Base-by-base conservation (phyloP, 2,113 vertebrate species). In the Arizona elegans region DNA sequence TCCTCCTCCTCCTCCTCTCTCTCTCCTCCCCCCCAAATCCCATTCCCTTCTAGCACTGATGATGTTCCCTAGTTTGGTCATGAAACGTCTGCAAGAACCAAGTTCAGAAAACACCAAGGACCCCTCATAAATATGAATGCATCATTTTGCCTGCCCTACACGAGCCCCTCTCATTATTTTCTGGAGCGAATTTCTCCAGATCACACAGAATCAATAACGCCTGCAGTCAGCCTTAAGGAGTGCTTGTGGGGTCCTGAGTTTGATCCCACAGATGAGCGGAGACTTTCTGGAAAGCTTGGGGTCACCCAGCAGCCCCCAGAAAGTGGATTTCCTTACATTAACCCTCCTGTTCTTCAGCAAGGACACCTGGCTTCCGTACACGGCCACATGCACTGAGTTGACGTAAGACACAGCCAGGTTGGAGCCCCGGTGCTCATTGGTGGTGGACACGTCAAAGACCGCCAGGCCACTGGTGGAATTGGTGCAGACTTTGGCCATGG, bases 371-470 rank as follows among this genome's bases (percentile, higher is more conserved):
- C 94, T 93, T 26, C 93, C 96, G 7, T 97, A 94, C 88, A 98
- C 97, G 10, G 97, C 94, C 93, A 99, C 95, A 0, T 98, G 96
- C 21, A 99, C 98, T 10, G 98, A 98, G 87, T 97, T 97, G 87
- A 99, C 97, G 0, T 99, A 99, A 47, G 99, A 99, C 2, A 99
- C 96, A 93, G 96, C 97, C 75, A 96, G 98, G 93, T 98, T 98
- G 85, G 96, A 96, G 89, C 98, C 98, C 93, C 99, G 96, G 96
- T 98, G 97, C 95, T 99, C 98, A 19, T 99, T 99, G 13, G 98
- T 98, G 33, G 98, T 98, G 88, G 97, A 97, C 9, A 99, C 98
- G 10, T 97, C 95, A 89, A 99, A 99, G 95, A 97, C 96, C 5
- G 0, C n/a, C 0, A 98, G 98, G 92, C 98, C 8, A 5, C 24